Evolutionary conservation across 2,113 vertebrate genomes (phyloP).

Genomic region (Diadophis punctatus): DNA sequence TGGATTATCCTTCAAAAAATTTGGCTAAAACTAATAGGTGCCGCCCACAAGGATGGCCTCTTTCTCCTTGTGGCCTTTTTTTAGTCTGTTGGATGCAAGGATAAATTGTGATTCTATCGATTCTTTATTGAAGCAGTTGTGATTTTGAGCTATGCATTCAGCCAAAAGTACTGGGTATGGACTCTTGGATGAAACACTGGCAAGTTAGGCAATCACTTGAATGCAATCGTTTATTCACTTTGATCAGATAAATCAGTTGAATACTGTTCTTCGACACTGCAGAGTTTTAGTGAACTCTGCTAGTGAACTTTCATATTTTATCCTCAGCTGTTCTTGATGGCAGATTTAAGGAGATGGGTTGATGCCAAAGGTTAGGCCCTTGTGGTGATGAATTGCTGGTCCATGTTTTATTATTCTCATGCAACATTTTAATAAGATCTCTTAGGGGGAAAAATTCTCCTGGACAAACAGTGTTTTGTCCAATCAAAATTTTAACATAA

Average conservation of each 20-base stretch:
- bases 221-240: not conserved
- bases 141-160: not conserved
- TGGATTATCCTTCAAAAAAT: not conserved
- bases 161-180: not conserved
- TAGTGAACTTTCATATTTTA: not conserved
- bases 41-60: not conserved
- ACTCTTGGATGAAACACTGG: not conserved
- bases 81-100: not conserved
- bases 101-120: not conserved
- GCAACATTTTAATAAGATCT: not conserved
- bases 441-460: not conserved
- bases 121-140: not conserved
- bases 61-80: not conserved
- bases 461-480: not conserved
- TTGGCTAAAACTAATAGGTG: not conserved
- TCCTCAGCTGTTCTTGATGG: not conserved
- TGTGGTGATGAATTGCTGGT: not conserved
- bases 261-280: not conserved
- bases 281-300: not conserved
- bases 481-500: not conserved
- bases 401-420: not conserved
- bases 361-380: not conserved
- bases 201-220: not conserved
- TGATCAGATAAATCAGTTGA: not conserved
- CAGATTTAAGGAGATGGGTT: not conserved